A percentile compares a stretch with the other conserved stretches of the same genome.
phyloP scores from a whole-genome alignment of 2,113 vertebrate genomes.

The Amblyornis subalaris region DNA sequence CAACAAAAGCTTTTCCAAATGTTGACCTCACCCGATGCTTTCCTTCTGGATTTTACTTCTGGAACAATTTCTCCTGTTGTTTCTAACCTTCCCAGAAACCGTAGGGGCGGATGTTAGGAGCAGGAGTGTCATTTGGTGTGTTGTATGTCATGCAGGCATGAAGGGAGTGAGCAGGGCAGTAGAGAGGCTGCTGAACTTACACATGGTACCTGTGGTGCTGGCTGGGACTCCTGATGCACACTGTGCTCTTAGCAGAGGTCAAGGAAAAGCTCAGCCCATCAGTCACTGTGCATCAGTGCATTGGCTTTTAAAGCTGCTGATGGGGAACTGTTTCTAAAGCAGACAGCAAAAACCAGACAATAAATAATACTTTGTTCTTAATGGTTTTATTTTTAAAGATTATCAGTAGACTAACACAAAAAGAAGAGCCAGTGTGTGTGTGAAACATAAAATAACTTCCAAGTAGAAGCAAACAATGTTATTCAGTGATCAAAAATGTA shows the following conservation, averaged over 20 bases:
- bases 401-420: not conserved
- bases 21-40: not conserved
- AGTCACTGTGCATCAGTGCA: not conserved
- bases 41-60: not conserved
- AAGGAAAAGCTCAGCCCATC: not conserved
- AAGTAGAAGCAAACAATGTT: not conserved
- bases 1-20: not conserved
- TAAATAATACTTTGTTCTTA: not conserved
- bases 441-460: not conserved
- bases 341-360: not conserved
- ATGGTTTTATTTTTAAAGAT: not conserved
- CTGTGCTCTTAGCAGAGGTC: not conserved
- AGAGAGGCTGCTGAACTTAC: not conserved
- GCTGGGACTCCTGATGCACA: not conserved
- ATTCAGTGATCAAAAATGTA: accelerated
- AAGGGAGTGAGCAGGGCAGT: not conserved
- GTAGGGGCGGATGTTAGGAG: not conserved
- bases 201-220: not conserved
- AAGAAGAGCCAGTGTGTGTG: not conserved
- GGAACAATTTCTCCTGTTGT: not conserved
- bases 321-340: not conserved
- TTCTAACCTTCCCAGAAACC: not conserved
- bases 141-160: not conserved
- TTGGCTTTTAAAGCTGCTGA: not conserved
- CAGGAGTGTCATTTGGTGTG: not conserved